A percentile compares a stretch with the other conserved stretches of the same genome.
Evolutionary conservation across 2,113 vertebrate genomes (phyloP).

Genomic region (Austrofundulus limnaeus): DNA sequence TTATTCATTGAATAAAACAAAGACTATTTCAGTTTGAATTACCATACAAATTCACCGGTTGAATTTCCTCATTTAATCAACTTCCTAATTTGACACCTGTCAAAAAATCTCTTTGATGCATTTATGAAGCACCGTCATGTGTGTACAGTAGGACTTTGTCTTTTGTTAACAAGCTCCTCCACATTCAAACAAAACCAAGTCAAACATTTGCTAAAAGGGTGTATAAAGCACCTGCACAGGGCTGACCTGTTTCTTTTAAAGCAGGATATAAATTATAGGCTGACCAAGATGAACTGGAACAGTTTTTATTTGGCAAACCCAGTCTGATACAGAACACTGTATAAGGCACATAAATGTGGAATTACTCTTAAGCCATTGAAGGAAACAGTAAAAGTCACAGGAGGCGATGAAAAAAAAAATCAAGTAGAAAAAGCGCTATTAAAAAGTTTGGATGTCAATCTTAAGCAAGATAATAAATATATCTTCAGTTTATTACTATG

Average conservation of each 20-base stretch:
- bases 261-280: conserved; percentile 5
- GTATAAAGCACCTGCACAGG: background rate
- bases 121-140: background rate
- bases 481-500: conserved; percentile 7
- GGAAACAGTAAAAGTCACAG: conserved; percentile 8
- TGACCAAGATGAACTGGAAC: conserved; percentile 8
- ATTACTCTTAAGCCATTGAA: conserved; percentile 22
- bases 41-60: too few species aligned
- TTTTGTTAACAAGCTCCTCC: background rate
- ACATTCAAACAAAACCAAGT: background rate
- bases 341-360: conserved; percentile 35
- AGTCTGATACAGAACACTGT: conserved; percentile 38
- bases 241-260: background rate
- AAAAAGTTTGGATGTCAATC: conserved; percentile 32
- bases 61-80: too few species aligned
- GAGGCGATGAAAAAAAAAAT: background rate
- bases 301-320: conserved; percentile 68
- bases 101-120: too few species aligned
- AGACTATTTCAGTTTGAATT: too few species aligned
- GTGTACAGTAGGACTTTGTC: background rate
- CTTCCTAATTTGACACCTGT: too few species aligned
- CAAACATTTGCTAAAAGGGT: conserved; percentile 66
- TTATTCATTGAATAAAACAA: too few species aligned
- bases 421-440: background rate
- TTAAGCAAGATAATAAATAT: conserved; percentile 42